Evolutionary conservation across 1,140 invertebrate species (phyloP).

Genomic region (Cherax quadricarinatus): DNA sequence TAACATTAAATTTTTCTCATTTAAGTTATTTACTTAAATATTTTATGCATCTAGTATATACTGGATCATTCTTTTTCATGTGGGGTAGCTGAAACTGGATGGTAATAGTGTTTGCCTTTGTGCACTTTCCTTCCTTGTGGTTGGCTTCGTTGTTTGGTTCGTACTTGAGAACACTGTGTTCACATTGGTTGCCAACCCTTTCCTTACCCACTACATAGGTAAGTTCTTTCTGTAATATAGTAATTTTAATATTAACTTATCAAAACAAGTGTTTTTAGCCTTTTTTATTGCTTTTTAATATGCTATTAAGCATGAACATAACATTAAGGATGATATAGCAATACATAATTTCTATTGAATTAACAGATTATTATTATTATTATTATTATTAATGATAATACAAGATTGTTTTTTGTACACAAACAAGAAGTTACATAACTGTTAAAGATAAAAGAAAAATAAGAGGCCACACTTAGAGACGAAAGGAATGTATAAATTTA

Average conservation of each 20-base stretch:
- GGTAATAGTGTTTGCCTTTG: constrained; percentile 21
- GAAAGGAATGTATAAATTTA: no score
- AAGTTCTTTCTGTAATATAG: background rate
- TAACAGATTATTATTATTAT: no score
- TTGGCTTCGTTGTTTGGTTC: constrained; percentile 30
- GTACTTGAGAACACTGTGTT: constrained; percentile 39
- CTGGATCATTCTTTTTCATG: background rate
- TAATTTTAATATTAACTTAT: background rate
- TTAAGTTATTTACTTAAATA: background rate
- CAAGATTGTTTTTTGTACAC: no score
- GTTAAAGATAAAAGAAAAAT: no score
- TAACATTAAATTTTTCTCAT: background rate
- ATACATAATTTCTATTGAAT: no score
- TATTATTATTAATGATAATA: no score
- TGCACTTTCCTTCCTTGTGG: constrained; percentile 23
- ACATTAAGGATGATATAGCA: no score
- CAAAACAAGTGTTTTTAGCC: no score
- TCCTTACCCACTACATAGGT: constrained; percentile 53
- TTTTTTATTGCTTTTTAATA: no score
- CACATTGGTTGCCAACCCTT: constrained; percentile 1
- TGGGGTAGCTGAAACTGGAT: background rate
- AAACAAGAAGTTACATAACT: no score
- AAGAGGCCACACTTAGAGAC: no score
- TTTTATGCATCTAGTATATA: background rate
- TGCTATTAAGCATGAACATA: no score